phyloP scores from a whole-genome alignment of 2,113 vertebrate species.

The Tamias sibiricus region DNA sequence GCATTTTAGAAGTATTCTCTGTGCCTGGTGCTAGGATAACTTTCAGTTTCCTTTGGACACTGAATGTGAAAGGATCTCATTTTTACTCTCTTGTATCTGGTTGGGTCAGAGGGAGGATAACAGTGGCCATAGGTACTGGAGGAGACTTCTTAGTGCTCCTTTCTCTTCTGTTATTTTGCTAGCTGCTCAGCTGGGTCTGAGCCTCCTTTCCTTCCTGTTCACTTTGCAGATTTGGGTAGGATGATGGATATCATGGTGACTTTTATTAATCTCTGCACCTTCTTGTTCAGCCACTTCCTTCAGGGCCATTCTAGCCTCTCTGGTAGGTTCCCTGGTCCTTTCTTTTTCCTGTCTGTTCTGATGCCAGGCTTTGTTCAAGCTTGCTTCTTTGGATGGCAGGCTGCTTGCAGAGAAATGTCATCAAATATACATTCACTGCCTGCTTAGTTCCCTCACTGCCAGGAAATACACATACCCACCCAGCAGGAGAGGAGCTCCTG shows the following conservation, averaged over 20 bases:
- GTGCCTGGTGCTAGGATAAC: not conserved
- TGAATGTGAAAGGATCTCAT: fast-evolving
- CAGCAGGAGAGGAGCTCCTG: not conserved
- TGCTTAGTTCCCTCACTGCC: not conserved
- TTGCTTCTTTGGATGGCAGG: slow-evolving; percentile 22
- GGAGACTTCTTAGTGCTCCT: not conserved
- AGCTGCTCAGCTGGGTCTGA: not conserved
- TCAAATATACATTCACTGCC: slow-evolving; percentile 35
- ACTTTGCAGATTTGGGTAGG: not conserved
- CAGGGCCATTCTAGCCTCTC: not conserved
- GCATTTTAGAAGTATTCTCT: not conserved
- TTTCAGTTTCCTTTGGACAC: not conserved
- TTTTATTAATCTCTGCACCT: not conserved
- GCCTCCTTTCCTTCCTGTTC: not conserved
- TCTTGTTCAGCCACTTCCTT: not conserved
- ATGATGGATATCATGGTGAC: not conserved
- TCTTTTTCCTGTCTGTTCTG: not conserved
- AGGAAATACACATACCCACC: not conserved
- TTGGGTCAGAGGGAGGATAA: not conserved
- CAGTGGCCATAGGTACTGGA: no score
- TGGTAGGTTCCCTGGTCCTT: not conserved
- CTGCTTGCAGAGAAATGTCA: slow-evolving; percentile 22
- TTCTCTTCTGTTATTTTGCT: not conserved
- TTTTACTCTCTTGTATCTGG: not conserved
- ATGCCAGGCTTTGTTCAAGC: not conserved